Evolutionary conservation across 2,797 vertebrate genomes (phyloP).

Genomic region (Poecilia wingei): DNA sequence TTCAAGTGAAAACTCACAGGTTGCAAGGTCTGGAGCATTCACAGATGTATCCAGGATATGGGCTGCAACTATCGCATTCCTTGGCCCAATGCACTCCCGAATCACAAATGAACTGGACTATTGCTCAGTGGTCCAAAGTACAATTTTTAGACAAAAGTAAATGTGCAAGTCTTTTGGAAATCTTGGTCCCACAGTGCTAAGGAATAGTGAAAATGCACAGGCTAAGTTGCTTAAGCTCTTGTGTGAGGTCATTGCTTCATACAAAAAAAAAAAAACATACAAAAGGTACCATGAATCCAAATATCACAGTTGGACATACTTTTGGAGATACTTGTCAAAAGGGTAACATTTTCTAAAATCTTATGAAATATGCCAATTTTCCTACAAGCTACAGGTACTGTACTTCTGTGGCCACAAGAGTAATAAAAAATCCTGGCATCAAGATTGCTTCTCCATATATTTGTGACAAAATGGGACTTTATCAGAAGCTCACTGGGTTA

Average conservation of each 20-base stretch:
- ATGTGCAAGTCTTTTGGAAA: neutral
- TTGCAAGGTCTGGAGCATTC: neutral
- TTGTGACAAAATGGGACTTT: neutral
- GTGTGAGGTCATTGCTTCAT: neutral
- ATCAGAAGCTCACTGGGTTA: neutral
- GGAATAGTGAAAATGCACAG: neutral
- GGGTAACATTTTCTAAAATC: neutral
- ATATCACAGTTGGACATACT: neutral
- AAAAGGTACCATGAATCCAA: neutral
- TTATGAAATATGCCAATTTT: neutral
- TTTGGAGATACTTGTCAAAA: neutral
- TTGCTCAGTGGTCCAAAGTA: neutral
- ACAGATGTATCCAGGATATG: neutral
- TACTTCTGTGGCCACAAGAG: neutral
- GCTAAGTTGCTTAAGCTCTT: neutral
- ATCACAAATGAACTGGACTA: neutral
- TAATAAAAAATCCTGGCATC: neutral
- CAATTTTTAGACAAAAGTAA: neutral
- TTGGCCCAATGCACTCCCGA: neutral
- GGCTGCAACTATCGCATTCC: neutral
- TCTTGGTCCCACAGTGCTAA: neutral
- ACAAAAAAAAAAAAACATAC: neutral
- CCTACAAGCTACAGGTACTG: neutral
- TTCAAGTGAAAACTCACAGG: neutral
- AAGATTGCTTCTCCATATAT: neutral